These are phyloP conservation scores for Thecophora atra DNA, from an alignment of 2,888 invertebrate species.

Conservation along the genomic window DNA sequence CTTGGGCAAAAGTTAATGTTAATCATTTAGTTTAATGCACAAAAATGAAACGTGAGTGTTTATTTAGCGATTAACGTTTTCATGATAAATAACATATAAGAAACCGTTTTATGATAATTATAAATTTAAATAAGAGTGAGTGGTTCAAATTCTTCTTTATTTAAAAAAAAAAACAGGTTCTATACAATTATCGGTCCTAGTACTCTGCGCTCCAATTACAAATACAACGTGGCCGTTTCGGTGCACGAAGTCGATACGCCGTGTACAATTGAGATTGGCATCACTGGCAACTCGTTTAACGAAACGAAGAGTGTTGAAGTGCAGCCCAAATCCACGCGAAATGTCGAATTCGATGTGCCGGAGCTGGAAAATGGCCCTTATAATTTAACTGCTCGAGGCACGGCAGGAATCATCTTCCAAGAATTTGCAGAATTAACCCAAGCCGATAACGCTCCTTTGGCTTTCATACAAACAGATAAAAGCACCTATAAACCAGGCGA, in stretches of 20 bases:
- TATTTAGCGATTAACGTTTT: too few species aligned
- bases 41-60: too few species aligned
- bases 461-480: slow-evolving; percentile 92
- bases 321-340: slow-evolving; percentile 75
- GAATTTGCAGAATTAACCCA: slow-evolving; percentile 78
- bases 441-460: slow-evolving; percentile 74
- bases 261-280: slow-evolving; percentile 73
- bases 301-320: slow-evolving; percentile 76
- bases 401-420: slow-evolving; percentile 77
- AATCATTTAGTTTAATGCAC: too few species aligned
- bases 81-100: too few species aligned
- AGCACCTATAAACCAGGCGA: slow-evolving; percentile 89
- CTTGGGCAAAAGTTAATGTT: too few species aligned
- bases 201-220: slow-evolving; percentile 82
- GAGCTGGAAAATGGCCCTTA: slow-evolving; percentile 54
- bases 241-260: slow-evolving; percentile 62
- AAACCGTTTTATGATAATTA: too few species aligned
- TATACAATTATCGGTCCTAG: slow-evolving; percentile 85
- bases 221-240: slow-evolving; percentile 83
- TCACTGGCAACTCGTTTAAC: slow-evolving; percentile 77
- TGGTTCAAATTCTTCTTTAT: too few species aligned
- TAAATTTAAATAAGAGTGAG: too few species aligned
- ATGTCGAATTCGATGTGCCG: slow-evolving; percentile 74
- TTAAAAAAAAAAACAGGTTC: slow-evolving; percentile 47
- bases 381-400: slow-evolving; percentile 67